Percentiles rank a stretch among this genome's conserved stretches.
Conservation (phyloP, 2,888 invertebrate genomes). For the Drosophila buzzatii region DNA sequence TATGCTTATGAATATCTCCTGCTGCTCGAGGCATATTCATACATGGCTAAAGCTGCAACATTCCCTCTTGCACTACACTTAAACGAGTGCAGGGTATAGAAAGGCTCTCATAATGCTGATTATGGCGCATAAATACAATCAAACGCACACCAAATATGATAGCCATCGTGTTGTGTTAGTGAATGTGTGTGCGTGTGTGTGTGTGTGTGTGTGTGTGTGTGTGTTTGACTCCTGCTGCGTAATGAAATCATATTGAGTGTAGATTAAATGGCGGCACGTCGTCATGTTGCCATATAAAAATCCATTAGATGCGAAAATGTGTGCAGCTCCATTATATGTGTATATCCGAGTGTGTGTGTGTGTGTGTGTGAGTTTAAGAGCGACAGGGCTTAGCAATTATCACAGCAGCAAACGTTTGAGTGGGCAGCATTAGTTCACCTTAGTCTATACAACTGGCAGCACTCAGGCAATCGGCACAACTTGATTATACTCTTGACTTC, state of each 20-base stretch:
- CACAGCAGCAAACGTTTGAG: conserved; percentile 68
- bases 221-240: conserved; percentile 62
- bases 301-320: conserved; percentile 73
- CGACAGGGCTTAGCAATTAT: conserved; percentile 66
- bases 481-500: conserved; percentile 45
- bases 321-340: conserved; percentile 30
- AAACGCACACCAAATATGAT: conserved; percentile 35
- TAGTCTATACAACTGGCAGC: conserved; percentile 35
- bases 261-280: conserved; percentile 77
- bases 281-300: conserved; percentile 68
- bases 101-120: conserved; percentile 72
- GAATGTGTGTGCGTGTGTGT: neutral
- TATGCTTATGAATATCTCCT: neutral
- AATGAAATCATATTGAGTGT: conserved; percentile 77
- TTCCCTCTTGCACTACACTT: neutral
- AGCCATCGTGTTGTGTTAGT: neutral
- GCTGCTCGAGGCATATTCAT: neutral
- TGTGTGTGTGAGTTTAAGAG: conserved; percentile 11
- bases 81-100: conserved; percentile 21
- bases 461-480: conserved; percentile 54
- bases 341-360: neutral
- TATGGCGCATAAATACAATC: conserved; percentile 70
- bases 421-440: conserved; percentile 39
- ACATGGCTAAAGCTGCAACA: neutral
- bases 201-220: too few species aligned